Base-by-base conservation (phyloP, 2,113 vertebrate genomes). In the Oenanthe oenanthe region DNA sequence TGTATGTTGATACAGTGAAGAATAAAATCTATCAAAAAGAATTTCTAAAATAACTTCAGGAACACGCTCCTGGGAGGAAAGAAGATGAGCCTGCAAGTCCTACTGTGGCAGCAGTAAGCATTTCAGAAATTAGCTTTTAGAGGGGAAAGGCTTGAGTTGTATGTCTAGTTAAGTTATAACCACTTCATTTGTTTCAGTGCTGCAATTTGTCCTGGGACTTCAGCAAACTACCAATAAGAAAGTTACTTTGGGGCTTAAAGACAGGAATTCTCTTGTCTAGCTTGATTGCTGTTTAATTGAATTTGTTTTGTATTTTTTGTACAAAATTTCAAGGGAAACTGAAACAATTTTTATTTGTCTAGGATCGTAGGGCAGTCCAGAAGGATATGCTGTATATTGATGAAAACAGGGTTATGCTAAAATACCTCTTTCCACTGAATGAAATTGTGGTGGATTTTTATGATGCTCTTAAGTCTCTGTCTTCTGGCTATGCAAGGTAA, bases 391-490 rank as follows among this genome's bases (percentile, higher is more conserved):
- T 99, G 63, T 99, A 99, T 94, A 99, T 99, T 56, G 99, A 99
- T 94, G 98, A 99, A 56, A 98, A 98, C 61, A 98, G 99, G 61
- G 98, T 99, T 86, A 99, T 99, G 98, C 97, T 99, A 97, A 99
- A 99, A 89, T 99, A 98, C 88, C 95, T 99, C 75, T 99, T 99
- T 62, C 99, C 99, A 72, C 97, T 99, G 70, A 99, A 99, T 97
- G 99, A 99, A 98, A 98, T 99, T 15, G 98, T 99, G 56, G 98
- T 99, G 65, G 99, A 99, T 97, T 99, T 99, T 97, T 99, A 99
- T 63, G 99, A 99, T 88, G 96, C 97, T 56, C 98, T 99, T 38
- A 99, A 99, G 95, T 99, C 99, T 11, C 54, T 99, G 54, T 99
- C 99, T 40, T 99, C 99, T 76, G 99, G 99, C 96, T 99, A 99